A percentile compares a stretch with the other conserved stretches of the same genome.
These are phyloP conservation scores for Galeopsomyia nigrocyanea DNA, from an alignment of 2,888 invertebrate genomes.

Conservation along the genomic window DNA sequence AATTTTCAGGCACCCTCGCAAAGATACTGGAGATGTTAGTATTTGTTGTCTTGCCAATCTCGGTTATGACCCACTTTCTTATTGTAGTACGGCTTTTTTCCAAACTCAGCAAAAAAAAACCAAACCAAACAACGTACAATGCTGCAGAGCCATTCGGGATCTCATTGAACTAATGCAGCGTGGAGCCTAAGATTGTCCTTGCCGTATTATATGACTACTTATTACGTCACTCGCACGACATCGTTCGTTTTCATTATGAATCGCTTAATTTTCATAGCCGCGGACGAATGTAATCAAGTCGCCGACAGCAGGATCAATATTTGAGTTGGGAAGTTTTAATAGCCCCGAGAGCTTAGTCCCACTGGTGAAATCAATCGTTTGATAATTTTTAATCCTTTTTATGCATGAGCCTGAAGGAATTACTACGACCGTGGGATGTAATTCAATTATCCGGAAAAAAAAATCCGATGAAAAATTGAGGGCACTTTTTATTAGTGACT, in stretches of 20 bases:
- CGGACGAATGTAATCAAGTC: background rate
- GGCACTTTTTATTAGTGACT: too few relatives aligned
- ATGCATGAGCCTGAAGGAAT: background rate
- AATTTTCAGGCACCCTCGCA: conserved; percentile 3
- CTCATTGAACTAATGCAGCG: background rate
- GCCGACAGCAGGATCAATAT: background rate
- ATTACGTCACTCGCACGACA: too few relatives aligned
- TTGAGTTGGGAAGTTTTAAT: conserved; percentile 4
- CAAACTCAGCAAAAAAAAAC: conserved; percentile 9
- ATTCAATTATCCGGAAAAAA: conserved; percentile 10
- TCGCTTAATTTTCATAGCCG: too few relatives aligned
- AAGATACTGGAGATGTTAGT: conserved; percentile 3
- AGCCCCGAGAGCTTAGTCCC: background rate
- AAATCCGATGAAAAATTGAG: conserved; percentile 4
- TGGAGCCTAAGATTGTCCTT: too few relatives aligned
- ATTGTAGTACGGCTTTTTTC: background rate
- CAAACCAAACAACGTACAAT: background rate
- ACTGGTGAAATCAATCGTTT: conserved; percentile 14
- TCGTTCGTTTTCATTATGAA: too few relatives aligned
- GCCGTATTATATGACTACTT: too few relatives aligned
- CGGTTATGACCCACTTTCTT: conserved; percentile 13
- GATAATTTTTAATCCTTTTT: conserved; percentile 18
- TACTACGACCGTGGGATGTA: background rate
- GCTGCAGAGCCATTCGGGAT: background rate
- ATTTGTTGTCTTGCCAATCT: conserved; percentile 18